phyloP scores from a whole-genome alignment of 2,888 invertebrate species.

The Coleophora deauratella region DNA sequence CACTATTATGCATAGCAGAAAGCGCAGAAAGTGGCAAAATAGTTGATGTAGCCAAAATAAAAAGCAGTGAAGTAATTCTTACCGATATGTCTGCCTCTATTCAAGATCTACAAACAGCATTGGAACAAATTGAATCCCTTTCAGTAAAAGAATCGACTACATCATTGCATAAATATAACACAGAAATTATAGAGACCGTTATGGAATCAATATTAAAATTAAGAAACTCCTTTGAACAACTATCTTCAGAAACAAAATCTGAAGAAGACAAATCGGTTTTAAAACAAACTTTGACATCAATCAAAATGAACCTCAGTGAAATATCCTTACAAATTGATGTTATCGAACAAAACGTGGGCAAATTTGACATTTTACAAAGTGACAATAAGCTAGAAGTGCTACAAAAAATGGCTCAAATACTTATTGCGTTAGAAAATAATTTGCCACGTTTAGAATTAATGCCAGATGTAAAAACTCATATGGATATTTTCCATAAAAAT shows the following conservation, averaged over 20 bases:
- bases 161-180: slow-evolving; percentile 59
- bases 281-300: slow-evolving; percentile 37
- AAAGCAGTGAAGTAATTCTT: slow-evolving; percentile 48
- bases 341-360: slow-evolving; percentile 44
- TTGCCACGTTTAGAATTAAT: slow-evolving; percentile 39
- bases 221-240: slow-evolving; percentile 71
- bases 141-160: slow-evolving; percentile 66
- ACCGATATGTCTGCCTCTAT: slow-evolving; percentile 62
- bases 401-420: slow-evolving; percentile 62
- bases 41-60: slow-evolving; percentile 29
- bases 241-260: slow-evolving; percentile 38
- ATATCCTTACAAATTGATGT: slow-evolving; percentile 43
- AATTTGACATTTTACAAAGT: slow-evolving; percentile 52
- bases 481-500: slow-evolving; percentile 60
- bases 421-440: slow-evolving; percentile 57
- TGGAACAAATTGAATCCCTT: slow-evolving; percentile 64
- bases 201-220: slow-evolving; percentile 77
- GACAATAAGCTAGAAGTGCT: slow-evolving; percentile 58
- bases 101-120: slow-evolving; percentile 61
- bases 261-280: slow-evolving; percentile 38
- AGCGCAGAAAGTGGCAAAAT: slow-evolving; percentile 38
- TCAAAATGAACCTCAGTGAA: slow-evolving; percentile 47
- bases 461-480: slow-evolving; percentile 36
- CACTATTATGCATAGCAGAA: slow-evolving; percentile 47
- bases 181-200: slow-evolving; percentile 77